Evolutionary conservation across 2,113 vertebrate species (phyloP).

Genomic region (Recurvirostra avosetta): DNA sequence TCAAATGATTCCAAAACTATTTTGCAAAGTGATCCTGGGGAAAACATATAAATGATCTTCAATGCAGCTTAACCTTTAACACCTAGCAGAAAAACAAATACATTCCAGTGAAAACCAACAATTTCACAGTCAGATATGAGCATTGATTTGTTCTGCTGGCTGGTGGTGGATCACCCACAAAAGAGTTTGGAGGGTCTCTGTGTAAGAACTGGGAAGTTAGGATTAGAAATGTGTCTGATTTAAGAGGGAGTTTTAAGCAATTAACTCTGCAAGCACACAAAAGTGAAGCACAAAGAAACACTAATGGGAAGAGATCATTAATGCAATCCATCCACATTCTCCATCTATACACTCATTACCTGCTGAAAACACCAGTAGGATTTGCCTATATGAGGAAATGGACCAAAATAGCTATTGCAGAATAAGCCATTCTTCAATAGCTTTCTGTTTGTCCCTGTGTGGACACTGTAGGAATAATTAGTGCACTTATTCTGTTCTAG

Average conservation of each 20-base stretch:
- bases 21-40: background rate
- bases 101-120: background rate
- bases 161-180: background rate
- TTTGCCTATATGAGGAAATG: slow-evolving; percentile 55
- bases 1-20: background rate
- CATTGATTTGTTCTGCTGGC: background rate
- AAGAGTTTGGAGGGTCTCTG: slow-evolving; percentile 25
- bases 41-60: background rate
- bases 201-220: slow-evolving; percentile 13
- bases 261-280: slow-evolving; percentile 59
- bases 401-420: slow-evolving; percentile 52
- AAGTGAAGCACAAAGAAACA: slow-evolving; percentile 58
- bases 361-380: slow-evolving; percentile 60
- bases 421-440: slow-evolving; percentile 53
- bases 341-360: slow-evolving; percentile 59
- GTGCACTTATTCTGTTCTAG: slow-evolving; percentile 35
- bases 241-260: slow-evolving; percentile 58
- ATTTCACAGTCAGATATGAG: background rate
- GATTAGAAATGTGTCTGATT: slow-evolving; percentile 33
- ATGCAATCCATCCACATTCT: slow-evolving; percentile 54
- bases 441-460: slow-evolving; percentile 54
- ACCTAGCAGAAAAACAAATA: background rate
- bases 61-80: background rate
- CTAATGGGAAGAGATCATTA: slow-evolving; percentile 66
- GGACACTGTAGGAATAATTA: slow-evolving; percentile 64